Evolutionary conservation across 2,888 invertebrate species (phyloP).

Genomic region (Hydraecia micacea): DNA sequence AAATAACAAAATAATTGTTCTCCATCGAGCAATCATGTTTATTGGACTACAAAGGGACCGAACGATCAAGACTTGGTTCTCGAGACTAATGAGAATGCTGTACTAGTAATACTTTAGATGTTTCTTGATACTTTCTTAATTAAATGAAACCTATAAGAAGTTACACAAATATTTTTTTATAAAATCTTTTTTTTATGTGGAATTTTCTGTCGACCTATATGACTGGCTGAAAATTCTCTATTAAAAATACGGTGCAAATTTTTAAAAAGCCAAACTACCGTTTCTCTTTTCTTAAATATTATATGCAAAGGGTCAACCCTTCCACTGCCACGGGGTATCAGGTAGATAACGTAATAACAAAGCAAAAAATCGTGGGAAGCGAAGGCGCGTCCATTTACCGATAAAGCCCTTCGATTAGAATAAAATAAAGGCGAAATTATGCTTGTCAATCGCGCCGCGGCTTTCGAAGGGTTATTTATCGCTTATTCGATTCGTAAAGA

Average conservation of each 20-base stretch:
- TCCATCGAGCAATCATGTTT: slow-evolving; percentile 53
- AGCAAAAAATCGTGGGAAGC: slow-evolving; percentile 41
- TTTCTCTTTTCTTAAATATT: not conserved
- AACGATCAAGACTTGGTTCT: slow-evolving; percentile 47
- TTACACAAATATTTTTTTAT: not conserved
- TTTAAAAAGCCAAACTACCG: rapidly evolving
- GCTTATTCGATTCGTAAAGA: slow-evolving; percentile 59
- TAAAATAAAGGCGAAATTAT: slow-evolving; percentile 61
- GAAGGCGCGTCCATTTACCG: slow-evolving; percentile 35
- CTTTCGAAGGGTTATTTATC: slow-evolving; percentile 64
- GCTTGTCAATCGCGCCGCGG: slow-evolving; percentile 42
- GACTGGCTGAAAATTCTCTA: not conserved
- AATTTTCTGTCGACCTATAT: not conserved
- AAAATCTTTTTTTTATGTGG: not conserved
- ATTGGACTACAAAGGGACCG: slow-evolving; percentile 58
- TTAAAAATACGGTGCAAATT: not conserved
- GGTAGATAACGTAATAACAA: slow-evolving; percentile 41
- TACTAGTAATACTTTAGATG: slow-evolving; percentile 24
- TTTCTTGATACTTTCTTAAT: slow-evolving; percentile 42
- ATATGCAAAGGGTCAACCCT: slow-evolving; percentile 32
- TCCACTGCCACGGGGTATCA: slow-evolving; percentile 34
- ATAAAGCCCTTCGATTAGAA: slow-evolving; percentile 49
- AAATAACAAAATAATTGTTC: slow-evolving; percentile 62
- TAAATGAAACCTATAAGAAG: not conserved
- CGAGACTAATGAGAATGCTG: slow-evolving; percentile 48